Base-by-base conservation (phyloP, 1,140 invertebrate species). In the Cherax quadricarinatus region DNA sequence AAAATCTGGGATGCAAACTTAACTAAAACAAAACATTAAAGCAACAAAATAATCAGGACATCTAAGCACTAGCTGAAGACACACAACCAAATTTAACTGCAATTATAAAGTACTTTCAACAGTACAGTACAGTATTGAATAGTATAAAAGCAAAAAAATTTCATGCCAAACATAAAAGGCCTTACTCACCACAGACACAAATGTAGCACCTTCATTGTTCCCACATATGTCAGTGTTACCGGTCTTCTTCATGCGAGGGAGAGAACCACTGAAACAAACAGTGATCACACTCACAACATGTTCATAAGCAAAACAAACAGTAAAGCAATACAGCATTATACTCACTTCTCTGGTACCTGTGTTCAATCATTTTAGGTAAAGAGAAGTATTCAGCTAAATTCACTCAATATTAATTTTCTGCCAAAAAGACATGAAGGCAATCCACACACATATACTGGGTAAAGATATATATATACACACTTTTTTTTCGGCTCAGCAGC, bases 111-210 rank as follows among this genome's bases (percentile, higher is more conserved):
- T 24, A 88, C 51, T 62, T 21, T 62, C 0, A 88, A 62, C 18
- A 88, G 24, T 62, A 66, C 78, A 81, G 30, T 30, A 24, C 81
- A 30, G 16, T 57, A 60, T 57, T 60, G 12, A 88, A 48, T n/a
- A 6, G 18, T 49, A 88, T 49, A 88, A 57, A 88, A 53, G 53
- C 51, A 80, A 51, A 81, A 81, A 81, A 57, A 80, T 48, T 73
- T 24, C 24, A 48, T 6, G 24, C 24, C 51, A 62, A 88, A 53
- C 49, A 73, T 21, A 79, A 30, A 4, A 88, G 9, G 78, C 66
- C 81, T 24, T 30, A 86, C 90, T 91, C 49, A 91, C 90, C 90
- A 91, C 90, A 73, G 90, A 86, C 3, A 91, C 84, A 91, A 91
- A 91, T 53, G 90, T 91, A 30, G 90, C 90, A 24, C 90, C 90